A percentile compares a stretch with the other conserved stretches of the same genome.
Evolutionary conservation across 2,113 vertebrate species (phyloP).

Genomic region (Egretta garzetta): DNA sequence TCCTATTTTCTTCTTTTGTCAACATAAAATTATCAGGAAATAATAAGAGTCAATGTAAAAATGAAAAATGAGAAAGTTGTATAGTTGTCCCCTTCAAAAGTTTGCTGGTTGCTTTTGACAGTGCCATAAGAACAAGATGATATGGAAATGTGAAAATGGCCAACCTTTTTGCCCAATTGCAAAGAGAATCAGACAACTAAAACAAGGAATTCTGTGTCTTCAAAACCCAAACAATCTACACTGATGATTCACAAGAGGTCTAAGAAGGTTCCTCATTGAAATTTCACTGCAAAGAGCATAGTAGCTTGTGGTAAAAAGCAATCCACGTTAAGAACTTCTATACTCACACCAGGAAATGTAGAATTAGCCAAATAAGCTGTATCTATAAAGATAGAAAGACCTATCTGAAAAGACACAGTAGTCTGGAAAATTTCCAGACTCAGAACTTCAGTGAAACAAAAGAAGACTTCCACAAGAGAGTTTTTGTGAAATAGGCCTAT

Average conservation of each 20-base stretch:
- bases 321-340: neutral
- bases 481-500: neutral
- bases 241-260: rapidly evolving
- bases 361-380: neutral
- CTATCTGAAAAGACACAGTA: neutral
- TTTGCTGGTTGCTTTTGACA: neutral
- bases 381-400: neutral
- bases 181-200: neutral
- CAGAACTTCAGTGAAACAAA: neutral
- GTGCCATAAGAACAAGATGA: neutral
- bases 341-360: neutral
- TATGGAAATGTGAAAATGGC: neutral
- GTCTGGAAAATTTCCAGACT: neutral
- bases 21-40: neutral
- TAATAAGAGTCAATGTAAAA: neutral
- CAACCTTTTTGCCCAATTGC: neutral
- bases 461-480: neutral
- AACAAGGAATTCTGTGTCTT: neutral
- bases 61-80: neutral
- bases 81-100: neutral
- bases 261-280: neutral
- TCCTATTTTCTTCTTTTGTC: neutral
- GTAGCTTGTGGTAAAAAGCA: neutral
- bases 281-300: neutral
- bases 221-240: neutral